Conservation (phyloP, 2,888 invertebrate genomes). For the Molanna angustata region DNA sequence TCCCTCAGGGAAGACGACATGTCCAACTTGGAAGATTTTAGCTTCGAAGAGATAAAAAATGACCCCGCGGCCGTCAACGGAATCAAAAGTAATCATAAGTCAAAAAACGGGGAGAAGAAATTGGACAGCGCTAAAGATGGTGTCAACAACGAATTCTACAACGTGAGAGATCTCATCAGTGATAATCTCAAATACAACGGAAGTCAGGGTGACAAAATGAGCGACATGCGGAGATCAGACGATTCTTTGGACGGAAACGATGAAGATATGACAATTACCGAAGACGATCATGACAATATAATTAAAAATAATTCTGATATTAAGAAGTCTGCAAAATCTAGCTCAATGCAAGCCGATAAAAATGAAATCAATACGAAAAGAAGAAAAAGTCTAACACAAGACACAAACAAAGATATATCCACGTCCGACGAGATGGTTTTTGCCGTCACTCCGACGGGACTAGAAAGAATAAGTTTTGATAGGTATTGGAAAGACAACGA, state of each 20-base stretch:
- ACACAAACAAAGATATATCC: constrained; percentile 53
- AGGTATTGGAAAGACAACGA: constrained; percentile 51
- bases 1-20: constrained; percentile 55
- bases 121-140: constrained; percentile 34
- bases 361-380: constrained; percentile 34
- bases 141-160: constrained; percentile 36
- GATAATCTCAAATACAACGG: constrained; percentile 39
- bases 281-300: constrained; percentile 46
- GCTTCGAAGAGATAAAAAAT: constrained; percentile 43
- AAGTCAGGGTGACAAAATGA: constrained; percentile 20
- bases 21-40: constrained; percentile 49
- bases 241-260: constrained; percentile 50
- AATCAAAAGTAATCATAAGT: constrained; percentile 9
- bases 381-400: constrained; percentile 43
- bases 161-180: constrained; percentile 40
- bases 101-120: constrained; percentile 34
- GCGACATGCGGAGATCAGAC: constrained; percentile 39
- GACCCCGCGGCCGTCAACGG: constrained; percentile 18
- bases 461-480: constrained; percentile 54
- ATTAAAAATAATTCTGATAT: constrained; percentile 45
- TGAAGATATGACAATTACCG: constrained; percentile 53
- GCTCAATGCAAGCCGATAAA: constrained; percentile 27
- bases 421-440: constrained; percentile 57
- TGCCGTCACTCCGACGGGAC: constrained; percentile 52
- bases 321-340: constrained; percentile 37